These are phyloP conservation scores for Chascanopsetta lugubris DNA, from an alignment of 2,113 vertebrate genomes.

Conservation along the genomic window DNA sequence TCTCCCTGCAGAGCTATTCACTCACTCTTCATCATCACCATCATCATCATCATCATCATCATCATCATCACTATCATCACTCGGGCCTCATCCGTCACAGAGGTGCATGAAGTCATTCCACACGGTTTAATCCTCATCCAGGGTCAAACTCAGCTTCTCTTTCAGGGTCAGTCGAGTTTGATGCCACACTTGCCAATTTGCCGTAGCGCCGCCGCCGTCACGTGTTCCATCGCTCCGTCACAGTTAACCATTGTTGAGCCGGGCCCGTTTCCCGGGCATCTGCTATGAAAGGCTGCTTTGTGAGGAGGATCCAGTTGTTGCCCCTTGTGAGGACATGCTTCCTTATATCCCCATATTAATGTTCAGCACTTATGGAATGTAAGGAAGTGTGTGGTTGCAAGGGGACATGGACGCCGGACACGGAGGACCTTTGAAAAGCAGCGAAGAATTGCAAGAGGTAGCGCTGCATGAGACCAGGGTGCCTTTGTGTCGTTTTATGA, in stretches of 20 bases:
- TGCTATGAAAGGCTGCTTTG: conserved; percentile 74
- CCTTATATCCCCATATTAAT: conserved; percentile 99
- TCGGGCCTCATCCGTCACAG: conserved; percentile 20
- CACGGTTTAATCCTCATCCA: not conserved
- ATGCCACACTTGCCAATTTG: no score
- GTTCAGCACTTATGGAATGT: conserved; percentile 97
- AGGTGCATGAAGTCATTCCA: not conserved
- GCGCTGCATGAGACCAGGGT: not conserved
- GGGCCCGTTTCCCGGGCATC: conserved; percentile 43
- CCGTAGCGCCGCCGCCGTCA: conserved; percentile 17
- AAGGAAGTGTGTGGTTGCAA: conserved; percentile 99
- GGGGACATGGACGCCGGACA: conserved; percentile 57
- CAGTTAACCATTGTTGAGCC: conserved; percentile 64
- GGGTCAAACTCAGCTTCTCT: not conserved
- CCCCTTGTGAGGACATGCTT: conserved; percentile 91
- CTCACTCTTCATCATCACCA: conserved; percentile 23
- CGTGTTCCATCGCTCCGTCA: conserved; percentile 38
- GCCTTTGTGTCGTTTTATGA: conserved; percentile 45
- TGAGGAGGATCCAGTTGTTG: conserved; percentile 74
- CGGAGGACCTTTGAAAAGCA: no score
- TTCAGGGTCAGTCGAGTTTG: not conserved
- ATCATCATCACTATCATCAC: conserved; percentile 29
- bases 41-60: conserved; percentile 13
- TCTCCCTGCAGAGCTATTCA: conserved; percentile 53
- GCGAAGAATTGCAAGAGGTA: not conserved